phyloP scores from a whole-genome alignment of 1,140 invertebrate genomes.

The Dendroctonus ponderosae region DNA sequence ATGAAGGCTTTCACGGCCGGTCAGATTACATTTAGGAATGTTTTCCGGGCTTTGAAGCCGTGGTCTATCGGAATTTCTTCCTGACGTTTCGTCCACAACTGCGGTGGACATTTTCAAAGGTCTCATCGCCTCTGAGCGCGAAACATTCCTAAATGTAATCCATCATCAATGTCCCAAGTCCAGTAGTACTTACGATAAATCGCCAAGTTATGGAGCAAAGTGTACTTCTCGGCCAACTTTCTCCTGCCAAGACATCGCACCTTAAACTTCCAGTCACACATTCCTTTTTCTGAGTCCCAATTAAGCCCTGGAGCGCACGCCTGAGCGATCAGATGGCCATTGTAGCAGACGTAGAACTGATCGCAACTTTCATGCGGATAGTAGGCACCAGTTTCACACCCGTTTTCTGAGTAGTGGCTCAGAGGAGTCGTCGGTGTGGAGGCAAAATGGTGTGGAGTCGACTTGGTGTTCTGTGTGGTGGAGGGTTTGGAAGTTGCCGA shows the following conservation, averaged over 20 bases:
- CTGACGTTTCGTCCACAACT: no score
- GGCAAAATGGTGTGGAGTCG: conserved; percentile 20
- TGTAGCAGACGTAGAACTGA: conserved; percentile 69
- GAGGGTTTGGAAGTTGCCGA: conserved; percentile 7
- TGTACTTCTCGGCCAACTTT: conserved; percentile 35
- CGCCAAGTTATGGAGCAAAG: conserved; percentile 15
- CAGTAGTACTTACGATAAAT: conserved; percentile 11
- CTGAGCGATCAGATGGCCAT: conserved; percentile 62
- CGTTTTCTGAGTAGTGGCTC: conserved; percentile 2
- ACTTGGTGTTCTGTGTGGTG: conserved; percentile 24
- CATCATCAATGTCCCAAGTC: no score
- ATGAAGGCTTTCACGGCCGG: no score
- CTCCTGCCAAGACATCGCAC: conserved; percentile 47
- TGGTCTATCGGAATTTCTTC: no score
- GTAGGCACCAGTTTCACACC: conserved; percentile 58
- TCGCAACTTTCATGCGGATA: conserved; percentile 62
- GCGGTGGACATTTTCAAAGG: no score
- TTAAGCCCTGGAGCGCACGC: conserved; percentile 68
- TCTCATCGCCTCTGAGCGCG: no score
- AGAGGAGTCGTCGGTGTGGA: conserved; percentile 15
- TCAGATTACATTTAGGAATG: no score
- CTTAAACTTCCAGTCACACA: conserved; percentile 69
- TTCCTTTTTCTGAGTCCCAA: conserved; percentile 62
- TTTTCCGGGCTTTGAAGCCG: no score
- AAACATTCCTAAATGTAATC: no score